Evolutionary conservation across 2,113 vertebrate genomes (phyloP), one percentile per base, ranked within the genome.

Genomic region (Ctenomys sociabilis): DNA sequence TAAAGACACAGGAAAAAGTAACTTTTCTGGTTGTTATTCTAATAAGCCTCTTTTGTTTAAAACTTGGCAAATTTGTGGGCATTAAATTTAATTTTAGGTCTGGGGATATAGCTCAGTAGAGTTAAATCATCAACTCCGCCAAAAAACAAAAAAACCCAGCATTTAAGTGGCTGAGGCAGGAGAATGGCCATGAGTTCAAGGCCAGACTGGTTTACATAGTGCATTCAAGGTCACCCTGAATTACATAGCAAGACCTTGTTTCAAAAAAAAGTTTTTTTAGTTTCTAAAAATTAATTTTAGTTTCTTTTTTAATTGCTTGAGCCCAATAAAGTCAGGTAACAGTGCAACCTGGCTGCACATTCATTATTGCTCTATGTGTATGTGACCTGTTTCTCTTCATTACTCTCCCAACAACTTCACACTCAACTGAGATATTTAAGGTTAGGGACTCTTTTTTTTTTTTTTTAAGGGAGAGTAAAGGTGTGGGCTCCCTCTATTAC

Each of bases 31-130:
- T 52, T 89, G 59, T 93, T 95, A 83, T 37, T 17, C 54, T 88
- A 59, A 66, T 86, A 40, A 91, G 49, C 22, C 6, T 90, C 26
- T 8, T 64, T 94, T 84, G 61, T 94, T 92, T 21, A 90, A 70
- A 88, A 94, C 32, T 87, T 96, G 57, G 45, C 57, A 95, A 19
- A 91, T 88, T 66, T 93, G 49, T 95, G 30, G 54, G 68, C 93
- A 59, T 85, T 59, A 49, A 59, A 72, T 91, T 75, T 49, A 57
- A 72, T 40, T 40, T 73, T 73, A 73, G 72, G 49, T 8, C 49
- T 2, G 9, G 49, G 49, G 49, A 49, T 8, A 49, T 49, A 49
- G 49, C 49, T 49, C 49, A 49, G 49, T 49, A 49, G 49, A 49
- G 49, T 49, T 49, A 8, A 49, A 49, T 49, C 49, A 8, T 11